Evolutionary conservation across 1,140 invertebrate species (phyloP).

Genomic region (Ceratina calcarata): DNA sequence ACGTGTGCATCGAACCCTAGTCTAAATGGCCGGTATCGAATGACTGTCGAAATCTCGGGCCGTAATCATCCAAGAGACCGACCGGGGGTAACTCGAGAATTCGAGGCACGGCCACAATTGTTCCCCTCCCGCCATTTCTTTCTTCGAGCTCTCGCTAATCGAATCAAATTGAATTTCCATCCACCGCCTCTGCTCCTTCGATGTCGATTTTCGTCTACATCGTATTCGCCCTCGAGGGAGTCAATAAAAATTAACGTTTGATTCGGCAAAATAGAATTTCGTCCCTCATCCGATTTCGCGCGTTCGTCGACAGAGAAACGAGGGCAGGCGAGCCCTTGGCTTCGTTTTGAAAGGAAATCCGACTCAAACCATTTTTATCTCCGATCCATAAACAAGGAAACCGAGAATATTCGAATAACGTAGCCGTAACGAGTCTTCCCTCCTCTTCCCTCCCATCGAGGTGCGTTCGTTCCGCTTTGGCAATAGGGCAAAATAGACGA

Average conservation of each 20-base stretch:
- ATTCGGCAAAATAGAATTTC: conserved; percentile 50
- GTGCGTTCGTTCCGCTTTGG: conserved; percentile 23
- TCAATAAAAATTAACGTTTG: conserved; percentile 69
- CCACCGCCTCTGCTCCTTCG: conserved; percentile 53
- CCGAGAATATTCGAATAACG: background rate
- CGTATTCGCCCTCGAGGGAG: conserved; percentile 22
- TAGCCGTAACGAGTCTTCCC: conserved; percentile 31
- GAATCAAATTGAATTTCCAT: conserved; percentile 73
- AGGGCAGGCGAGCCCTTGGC: background rate
- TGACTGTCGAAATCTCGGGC: conserved; percentile 22
- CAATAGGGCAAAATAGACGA: conserved; percentile 19
- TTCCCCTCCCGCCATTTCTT: conserved; percentile 38
- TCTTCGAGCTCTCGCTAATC: conserved; percentile 59
- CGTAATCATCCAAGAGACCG: conserved; percentile 40
- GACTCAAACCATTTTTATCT: background rate
- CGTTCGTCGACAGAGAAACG: background rate
- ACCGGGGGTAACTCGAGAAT: conserved; percentile 59
- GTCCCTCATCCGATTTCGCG: background rate
- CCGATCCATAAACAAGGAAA: conserved; percentile 32
- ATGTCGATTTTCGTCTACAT: conserved; percentile 10
- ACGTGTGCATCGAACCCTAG: background rate
- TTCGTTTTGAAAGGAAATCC: background rate
- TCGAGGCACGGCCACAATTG: conserved; percentile 63
- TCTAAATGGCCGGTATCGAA: conserved; percentile 25
- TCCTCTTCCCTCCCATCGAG: background rate